These are phyloP conservation scores for Erynnis tages DNA, from an alignment of 2,888 invertebrate species.

Conservation along the genomic window DNA sequence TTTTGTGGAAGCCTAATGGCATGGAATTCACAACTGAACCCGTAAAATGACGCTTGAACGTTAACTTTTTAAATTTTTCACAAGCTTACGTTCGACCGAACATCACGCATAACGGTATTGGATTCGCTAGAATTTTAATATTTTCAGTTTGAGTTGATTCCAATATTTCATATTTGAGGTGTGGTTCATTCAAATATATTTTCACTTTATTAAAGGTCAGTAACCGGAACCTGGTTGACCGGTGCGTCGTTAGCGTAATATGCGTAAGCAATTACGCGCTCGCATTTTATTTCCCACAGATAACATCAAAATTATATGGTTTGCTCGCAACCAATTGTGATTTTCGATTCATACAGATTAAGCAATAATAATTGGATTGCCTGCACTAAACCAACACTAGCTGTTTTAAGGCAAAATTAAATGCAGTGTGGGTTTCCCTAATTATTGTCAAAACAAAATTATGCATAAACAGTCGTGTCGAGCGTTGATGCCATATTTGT, in stretches of 20 bases:
- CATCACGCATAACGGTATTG: too few species aligned
- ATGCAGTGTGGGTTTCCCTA: slow-evolving; percentile 3
- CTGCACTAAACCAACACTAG: slow-evolving; percentile 26
- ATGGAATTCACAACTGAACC: too few species aligned
- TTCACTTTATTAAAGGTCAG: background rate
- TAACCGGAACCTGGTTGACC: background rate
- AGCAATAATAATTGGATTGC: slow-evolving; percentile 38
- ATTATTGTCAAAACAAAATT: slow-evolving; percentile 13
- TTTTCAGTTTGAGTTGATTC: too few species aligned
- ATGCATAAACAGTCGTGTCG: slow-evolving; percentile 1
- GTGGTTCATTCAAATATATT: too few species aligned
- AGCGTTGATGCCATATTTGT: background rate
- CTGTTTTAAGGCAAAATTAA: slow-evolving; percentile 5
- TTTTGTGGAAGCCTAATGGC: too few species aligned
- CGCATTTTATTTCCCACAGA: slow-evolving; percentile 49
- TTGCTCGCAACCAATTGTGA: slow-evolving; percentile 35
- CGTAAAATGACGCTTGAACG: too few species aligned
- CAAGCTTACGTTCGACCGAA: too few species aligned
- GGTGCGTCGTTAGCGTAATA: slow-evolving; percentile 14
- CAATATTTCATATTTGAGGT: too few species aligned
- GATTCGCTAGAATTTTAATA: too few species aligned
- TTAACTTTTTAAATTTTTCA: too few species aligned
- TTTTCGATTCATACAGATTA: slow-evolving; percentile 43
- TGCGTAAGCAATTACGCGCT: slow-evolving; percentile 43
- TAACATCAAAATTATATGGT: slow-evolving; percentile 37